These are phyloP conservation scores for Ligdia adustata DNA, from an alignment of 2,888 invertebrate species.

Conservation along the genomic window DNA sequence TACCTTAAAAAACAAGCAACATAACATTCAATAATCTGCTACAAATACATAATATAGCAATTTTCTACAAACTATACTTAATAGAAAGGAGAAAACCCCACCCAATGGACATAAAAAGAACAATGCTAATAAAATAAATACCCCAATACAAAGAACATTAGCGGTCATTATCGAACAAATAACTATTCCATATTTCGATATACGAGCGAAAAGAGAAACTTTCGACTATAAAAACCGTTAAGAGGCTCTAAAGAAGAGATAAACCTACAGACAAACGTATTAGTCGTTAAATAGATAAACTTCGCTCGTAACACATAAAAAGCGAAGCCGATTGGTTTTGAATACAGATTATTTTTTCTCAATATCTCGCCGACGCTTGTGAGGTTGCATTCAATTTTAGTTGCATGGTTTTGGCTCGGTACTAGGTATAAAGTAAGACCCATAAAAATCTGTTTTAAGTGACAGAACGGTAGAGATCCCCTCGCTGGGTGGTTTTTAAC, in stretches of 20 bases:
- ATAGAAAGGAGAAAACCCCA: too few species aligned
- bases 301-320: slow-evolving; percentile 59
- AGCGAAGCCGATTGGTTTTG: slow-evolving; percentile 52
- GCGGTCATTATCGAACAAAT: slow-evolving; percentile 40
- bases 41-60: too few species aligned
- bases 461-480: too few species aligned
- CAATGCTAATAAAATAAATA: slow-evolving; percentile 24
- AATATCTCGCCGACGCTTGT: background rate
- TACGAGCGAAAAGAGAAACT: slow-evolving; percentile 54
- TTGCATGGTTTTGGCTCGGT: too few species aligned
- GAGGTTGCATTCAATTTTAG: too few species aligned
- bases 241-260: slow-evolving; percentile 58
- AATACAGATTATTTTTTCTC: slow-evolving; percentile 32
- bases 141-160: slow-evolving; percentile 30
- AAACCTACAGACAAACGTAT: slow-evolving; percentile 61
- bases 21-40: too few species aligned
- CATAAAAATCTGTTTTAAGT: too few species aligned
- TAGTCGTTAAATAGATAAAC: slow-evolving; percentile 51
- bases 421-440: too few species aligned
- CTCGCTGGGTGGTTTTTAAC: too few species aligned
- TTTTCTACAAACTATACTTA: too few species aligned
- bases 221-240: slow-evolving; percentile 67
- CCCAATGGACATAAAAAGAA: slow-evolving; percentile 10
- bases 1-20: too few species aligned
- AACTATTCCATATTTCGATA: slow-evolving; percentile 58